Evolutionary conservation across 2,888 invertebrate species (phyloP), one percentile per base, ranked within the genome.

Genomic region (Trachelus troglodyta): DNA sequence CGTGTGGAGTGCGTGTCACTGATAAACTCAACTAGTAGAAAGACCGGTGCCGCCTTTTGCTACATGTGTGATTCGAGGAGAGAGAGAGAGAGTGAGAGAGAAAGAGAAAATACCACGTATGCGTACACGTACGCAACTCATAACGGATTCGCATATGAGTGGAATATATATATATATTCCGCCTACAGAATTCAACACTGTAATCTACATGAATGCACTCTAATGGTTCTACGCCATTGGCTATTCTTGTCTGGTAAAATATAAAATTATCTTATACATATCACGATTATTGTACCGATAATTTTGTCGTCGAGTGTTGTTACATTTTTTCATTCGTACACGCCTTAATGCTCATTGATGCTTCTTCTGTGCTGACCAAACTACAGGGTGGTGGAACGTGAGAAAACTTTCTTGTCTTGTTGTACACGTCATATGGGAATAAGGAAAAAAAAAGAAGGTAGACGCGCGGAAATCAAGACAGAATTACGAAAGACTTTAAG

Each of bases 381-480:
- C 56, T 56, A 2, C 0, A 23, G 23, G 56, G 23, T 9, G 56
- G 23, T 23, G 9, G 23, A 56, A 56, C 56, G 56, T 56, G 56
- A 56, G 56, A 23, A 56, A 56, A 56, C 56, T 56, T 56, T 56
- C 56, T 56, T 56, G 56, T 56, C 40, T 40, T 40, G 23, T 56
- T 56, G 56, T 56, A 56, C 23, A 2, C 56, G 23, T 56, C 69
- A 77, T 12, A 75, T 56, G 75, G 75, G 23, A 23, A 56, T 15
- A 35, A 74, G 56, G 31, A n/a, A 69, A 76, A 37, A 23, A 74
- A 23, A 23, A 68, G 30, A 37, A 30, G 37, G 12, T 31, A 77
- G 9, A 77, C 69, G 71, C 34, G 74, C 56, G 74, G 40, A 78
- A 77, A 81, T 80, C 80, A 78, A 74, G 76, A 82, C 79, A 80